These are phyloP conservation scores for Phytoseiulus persimilis DNA, from an alignment of 2,888 invertebrate species.

Conservation along the genomic window DNA sequence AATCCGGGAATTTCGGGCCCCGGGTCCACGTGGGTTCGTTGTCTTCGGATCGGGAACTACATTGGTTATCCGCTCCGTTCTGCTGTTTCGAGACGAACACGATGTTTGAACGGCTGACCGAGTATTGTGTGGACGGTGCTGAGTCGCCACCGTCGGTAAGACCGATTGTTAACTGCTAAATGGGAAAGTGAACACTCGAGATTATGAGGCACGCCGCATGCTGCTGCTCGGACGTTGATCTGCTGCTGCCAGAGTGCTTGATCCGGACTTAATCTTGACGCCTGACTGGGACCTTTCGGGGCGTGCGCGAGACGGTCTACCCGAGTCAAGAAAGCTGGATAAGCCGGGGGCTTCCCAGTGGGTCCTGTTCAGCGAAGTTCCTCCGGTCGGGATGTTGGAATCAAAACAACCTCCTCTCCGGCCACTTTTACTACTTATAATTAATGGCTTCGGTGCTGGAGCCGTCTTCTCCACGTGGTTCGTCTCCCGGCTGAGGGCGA, in stretches of 20 bases:
- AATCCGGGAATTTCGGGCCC: too few species aligned
- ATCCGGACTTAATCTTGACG: not conserved
- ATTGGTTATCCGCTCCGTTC: not conserved
- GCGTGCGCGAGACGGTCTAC: not conserved
- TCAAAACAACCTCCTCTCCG: too few species aligned
- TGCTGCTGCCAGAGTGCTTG: not conserved
- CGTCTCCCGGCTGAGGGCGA: not conserved
- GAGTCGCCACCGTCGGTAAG: not conserved
- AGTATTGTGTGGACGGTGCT: not conserved
- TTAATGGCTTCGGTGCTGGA: not conserved
- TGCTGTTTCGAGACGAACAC: not conserved
- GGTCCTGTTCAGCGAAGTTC: too few species aligned
- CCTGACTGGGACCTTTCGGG: not conserved
- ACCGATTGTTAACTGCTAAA: not conserved
- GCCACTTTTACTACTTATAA: not conserved
- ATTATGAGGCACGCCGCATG: not conserved
- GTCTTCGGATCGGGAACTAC: not conserved
- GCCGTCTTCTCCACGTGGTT: not conserved
- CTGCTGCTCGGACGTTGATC: not conserved
- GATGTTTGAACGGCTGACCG: not conserved
- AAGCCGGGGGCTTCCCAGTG: too few species aligned
- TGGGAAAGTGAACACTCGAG: not conserved
- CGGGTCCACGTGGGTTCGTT: too few species aligned
- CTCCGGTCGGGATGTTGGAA: too few species aligned
- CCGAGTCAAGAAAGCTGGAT: not conserved